A percentile compares a stretch with the other conserved stretches of the same genome.
Evolutionary conservation across 2,113 vertebrate species (phyloP).

Genomic region (Onychorhynchus coronatus): DNA sequence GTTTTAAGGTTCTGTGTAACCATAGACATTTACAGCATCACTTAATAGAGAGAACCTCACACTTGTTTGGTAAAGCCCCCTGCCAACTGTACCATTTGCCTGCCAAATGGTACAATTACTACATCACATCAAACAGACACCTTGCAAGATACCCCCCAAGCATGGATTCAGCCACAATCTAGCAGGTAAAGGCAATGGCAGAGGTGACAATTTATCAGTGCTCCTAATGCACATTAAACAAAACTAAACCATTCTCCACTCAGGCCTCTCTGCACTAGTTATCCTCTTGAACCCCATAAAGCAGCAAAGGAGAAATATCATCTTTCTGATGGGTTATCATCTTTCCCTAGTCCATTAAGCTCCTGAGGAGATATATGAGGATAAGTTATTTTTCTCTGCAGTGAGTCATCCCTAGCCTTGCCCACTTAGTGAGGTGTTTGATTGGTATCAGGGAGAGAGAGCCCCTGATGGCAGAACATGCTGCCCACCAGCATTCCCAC

Average conservation of each 20-base stretch:
- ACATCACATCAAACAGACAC: neutral
- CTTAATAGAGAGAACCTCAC: neutral
- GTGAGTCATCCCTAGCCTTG: neutral
- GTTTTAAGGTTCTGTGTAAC: neutral
- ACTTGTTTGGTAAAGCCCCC: fast-evolving
- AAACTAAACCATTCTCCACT: neutral
- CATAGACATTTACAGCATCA: neutral
- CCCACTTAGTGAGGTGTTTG: neutral
- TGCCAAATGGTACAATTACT: neutral
- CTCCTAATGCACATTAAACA: neutral
- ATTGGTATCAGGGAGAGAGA: neutral
- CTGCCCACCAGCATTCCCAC: neutral
- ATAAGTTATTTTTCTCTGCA: neutral
- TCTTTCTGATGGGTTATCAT: neutral
- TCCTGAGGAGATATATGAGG: neutral
- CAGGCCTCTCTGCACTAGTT: neutral
- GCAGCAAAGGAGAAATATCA: neutral
- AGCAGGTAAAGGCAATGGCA: neutral
- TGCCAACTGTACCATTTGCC: too few relatives aligned
- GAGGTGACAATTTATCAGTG: neutral
- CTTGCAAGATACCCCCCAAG: neutral
- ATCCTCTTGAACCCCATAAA: neutral
- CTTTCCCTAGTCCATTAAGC: neutral
- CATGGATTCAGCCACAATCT: neutral
- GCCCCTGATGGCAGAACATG: neutral